Evolutionary conservation across 2,797 vertebrate genomes (phyloP), one percentile per base, ranked within the genome.

Genomic region (Hemitrygon akajei): DNA sequence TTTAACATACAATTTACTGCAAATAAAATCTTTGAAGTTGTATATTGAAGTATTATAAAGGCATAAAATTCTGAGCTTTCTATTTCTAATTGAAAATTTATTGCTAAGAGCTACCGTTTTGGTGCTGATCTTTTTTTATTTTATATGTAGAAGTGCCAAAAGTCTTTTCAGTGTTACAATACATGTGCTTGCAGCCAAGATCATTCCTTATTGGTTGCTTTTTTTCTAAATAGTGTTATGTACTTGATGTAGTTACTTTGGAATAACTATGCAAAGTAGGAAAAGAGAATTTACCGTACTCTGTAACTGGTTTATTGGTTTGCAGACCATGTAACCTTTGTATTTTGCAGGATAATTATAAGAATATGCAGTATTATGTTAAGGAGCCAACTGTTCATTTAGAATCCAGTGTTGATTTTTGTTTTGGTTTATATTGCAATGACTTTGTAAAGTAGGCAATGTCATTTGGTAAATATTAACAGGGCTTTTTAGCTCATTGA

Each of bases 201-300:
- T 34, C 47, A 37, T 95, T 95, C 95, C 95, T 95, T 95, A 95
- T 95, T 94, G 95, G 93, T 95, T 94, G 95, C 94, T 86, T 27
- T 94, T 95, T 91, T 58, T 92, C 95, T 96, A 96, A 69, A 96
- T 95, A 97, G 96, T 97, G 96, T 97, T 97, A 96, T 95, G 94
- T 96, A 96, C 95, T 95, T 94, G 96, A 96, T 93, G 66, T 93
- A 76, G 69, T 93, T 93, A 93, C 91, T 93, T 76, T 93, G 91
- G 11, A 93, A 71, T 93, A 93, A 75, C 91, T 93, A 93, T 93
- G 91, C 91, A 93, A 93, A 75, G 91, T 76, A 93, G 71, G 71
- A 92, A 93, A 71, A 76, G 71, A 93, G 47, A 93, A 30, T 93
- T 93, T 69, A 20, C n/a, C n/a, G n/a, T n/a, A n/a, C 71, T 75